A percentile compares a stretch with the other conserved stretches of the same genome.
These are phyloP conservation scores for Numenius arquata DNA, from an alignment of 2,113 vertebrate species.

Conservation along the genomic window DNA sequence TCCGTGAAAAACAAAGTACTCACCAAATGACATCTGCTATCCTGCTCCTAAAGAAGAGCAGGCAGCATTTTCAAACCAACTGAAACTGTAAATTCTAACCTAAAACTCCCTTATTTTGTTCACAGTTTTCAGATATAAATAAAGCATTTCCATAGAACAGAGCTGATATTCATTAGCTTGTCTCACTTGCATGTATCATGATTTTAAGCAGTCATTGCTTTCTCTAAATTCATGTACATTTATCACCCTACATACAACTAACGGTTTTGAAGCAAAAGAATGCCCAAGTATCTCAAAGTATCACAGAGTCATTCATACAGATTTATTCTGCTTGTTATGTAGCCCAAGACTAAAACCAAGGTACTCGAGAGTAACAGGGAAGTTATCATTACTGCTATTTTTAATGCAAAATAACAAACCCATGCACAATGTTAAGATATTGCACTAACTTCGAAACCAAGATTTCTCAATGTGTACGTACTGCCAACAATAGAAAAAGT, in stretches of 20 bases:
- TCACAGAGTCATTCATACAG: background rate
- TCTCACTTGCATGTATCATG: fast-evolving
- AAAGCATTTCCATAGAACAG: background rate
- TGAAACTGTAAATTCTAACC: background rate
- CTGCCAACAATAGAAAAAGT: background rate
- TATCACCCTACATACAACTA: background rate
- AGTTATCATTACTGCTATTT: background rate
- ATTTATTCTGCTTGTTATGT: background rate
- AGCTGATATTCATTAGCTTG: fast-evolving
- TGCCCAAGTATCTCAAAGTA: background rate
- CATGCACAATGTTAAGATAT: fast-evolving
- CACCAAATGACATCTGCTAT: background rate
- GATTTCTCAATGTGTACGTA: background rate
- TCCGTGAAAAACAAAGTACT: background rate
- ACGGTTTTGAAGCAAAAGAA: background rate
- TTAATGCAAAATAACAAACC: background rate
- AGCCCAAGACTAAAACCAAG: background rate
- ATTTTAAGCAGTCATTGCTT: background rate
- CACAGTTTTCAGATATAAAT: background rate
- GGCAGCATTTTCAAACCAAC: background rate
- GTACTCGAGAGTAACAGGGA: background rate
- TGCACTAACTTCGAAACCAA: background rate
- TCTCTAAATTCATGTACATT: background rate
- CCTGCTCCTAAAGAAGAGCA: background rate
- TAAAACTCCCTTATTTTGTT: background rate